Percentiles rank a stretch among this genome's conserved stretches.
Conservation (phyloP, 2,888 invertebrate genomes). For the Macrophya annulata region DNA sequence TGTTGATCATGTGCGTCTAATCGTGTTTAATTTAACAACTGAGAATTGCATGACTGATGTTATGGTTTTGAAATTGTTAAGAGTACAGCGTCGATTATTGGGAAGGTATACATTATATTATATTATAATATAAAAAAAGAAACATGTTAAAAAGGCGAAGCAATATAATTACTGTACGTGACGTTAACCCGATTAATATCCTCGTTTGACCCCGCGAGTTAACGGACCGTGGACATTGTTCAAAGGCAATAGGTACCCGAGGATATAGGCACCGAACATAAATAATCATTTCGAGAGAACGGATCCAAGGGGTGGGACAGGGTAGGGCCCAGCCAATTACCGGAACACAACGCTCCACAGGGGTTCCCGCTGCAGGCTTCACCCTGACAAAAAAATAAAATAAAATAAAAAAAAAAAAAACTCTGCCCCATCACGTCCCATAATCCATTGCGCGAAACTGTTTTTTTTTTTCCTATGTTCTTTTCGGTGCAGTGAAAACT, state of each 20-base stretch:
- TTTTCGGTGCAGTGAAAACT: too few relatives aligned
- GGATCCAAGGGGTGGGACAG: slow-evolving; percentile 30
- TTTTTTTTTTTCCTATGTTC: too few relatives aligned
- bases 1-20: background rate
- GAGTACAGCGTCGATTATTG: background rate
- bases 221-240: slow-evolving; percentile 45
- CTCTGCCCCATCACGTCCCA: background rate
- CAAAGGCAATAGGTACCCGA: slow-evolving; percentile 29
- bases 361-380: background rate
- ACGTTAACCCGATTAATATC: slow-evolving; percentile 44
- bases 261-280: slow-evolving; percentile 33
- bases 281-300: slow-evolving; percentile 48
- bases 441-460: slow-evolving; percentile 11
- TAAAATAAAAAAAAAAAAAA: too few relatives aligned
- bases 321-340: slow-evolving; percentile 43
- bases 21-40: background rate
- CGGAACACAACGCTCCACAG: slow-evolving; percentile 39
- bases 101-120: too few relatives aligned
- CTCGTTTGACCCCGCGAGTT: slow-evolving; percentile 32
- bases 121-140: too few relatives aligned
- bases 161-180: background rate
- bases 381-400: background rate
- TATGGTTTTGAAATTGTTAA: background rate
- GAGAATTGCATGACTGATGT: background rate
- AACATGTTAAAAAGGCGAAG: background rate